These are phyloP conservation scores for Allygus modestus DNA, from an alignment of 2,888 invertebrate genomes.

Conservation along the genomic window DNA sequence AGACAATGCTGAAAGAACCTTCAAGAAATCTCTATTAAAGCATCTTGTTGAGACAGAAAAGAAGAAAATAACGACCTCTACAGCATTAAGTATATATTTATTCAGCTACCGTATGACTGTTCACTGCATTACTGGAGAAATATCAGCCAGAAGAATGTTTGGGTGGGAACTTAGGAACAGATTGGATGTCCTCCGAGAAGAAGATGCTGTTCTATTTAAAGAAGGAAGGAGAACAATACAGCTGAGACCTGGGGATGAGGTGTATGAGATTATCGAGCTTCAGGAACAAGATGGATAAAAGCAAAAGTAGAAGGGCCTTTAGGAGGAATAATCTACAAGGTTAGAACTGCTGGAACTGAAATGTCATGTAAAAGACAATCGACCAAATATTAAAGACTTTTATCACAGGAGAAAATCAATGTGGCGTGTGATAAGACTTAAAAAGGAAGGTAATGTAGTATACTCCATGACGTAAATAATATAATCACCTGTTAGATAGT, in stretches of 20 bases:
- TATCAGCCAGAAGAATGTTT: no score
- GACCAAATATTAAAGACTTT: no score
- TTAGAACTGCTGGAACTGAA: background rate
- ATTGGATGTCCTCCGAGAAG: no score
- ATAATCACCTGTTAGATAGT: no score
- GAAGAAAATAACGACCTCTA: background rate
- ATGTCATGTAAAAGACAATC: no score
- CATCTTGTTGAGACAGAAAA: no score
- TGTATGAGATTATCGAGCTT: background rate
- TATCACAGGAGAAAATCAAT: no score
- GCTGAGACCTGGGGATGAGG: background rate
- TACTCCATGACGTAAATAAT: no score
- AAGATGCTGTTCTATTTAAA: background rate
- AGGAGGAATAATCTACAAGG: background rate
- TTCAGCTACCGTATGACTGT: background rate
- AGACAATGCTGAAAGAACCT: constrained; percentile 31
- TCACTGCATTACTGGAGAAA: background rate
- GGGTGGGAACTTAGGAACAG: no score
- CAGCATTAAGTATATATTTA: background rate
- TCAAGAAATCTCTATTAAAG: no score
- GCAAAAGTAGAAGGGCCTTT: background rate
- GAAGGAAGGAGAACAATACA: background rate
- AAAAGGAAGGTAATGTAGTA: no score
- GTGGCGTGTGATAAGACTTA: no score
- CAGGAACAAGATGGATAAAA: background rate